Conservation (phyloP, 2,797 vertebrate species). For the Rousettus madagascariensis region DNA sequence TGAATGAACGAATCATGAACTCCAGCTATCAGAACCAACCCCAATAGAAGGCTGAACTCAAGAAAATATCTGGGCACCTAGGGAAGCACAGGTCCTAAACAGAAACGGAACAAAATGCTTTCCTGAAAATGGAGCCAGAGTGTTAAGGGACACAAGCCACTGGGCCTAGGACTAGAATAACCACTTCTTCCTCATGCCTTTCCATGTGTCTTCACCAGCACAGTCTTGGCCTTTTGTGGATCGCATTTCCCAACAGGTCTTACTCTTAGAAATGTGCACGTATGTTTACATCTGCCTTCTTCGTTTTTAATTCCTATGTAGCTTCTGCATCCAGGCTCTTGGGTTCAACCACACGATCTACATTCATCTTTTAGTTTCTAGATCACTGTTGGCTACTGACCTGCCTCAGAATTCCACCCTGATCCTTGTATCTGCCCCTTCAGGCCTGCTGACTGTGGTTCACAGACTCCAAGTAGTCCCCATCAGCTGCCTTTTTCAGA, state of each 20-base stretch:
- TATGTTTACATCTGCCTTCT: background rate
- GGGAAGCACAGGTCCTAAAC: background rate
- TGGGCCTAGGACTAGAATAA: background rate
- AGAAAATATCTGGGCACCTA: background rate
- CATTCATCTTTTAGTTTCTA: background rate
- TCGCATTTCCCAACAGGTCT: background rate
- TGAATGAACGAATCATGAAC: background rate
- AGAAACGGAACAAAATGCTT: background rate
- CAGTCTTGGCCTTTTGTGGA: background rate
- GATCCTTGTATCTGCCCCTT: background rate
- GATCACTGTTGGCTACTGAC: background rate
- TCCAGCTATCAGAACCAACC: background rate
- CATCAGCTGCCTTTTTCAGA: background rate
- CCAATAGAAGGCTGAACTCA: background rate
- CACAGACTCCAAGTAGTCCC: background rate
- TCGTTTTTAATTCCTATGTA: background rate
- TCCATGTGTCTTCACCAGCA: background rate
- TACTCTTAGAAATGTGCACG: background rate
- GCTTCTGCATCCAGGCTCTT: background rate
- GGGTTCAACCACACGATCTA: background rate
- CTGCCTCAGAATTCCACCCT: background rate
- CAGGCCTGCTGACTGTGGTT: background rate
- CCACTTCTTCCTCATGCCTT: background rate
- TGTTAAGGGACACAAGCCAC: background rate
- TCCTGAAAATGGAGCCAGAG: background rate